These are phyloP conservation scores for Tupaia tana DNA, from an alignment of 2,113 vertebrate species.

Conservation along the genomic window DNA sequence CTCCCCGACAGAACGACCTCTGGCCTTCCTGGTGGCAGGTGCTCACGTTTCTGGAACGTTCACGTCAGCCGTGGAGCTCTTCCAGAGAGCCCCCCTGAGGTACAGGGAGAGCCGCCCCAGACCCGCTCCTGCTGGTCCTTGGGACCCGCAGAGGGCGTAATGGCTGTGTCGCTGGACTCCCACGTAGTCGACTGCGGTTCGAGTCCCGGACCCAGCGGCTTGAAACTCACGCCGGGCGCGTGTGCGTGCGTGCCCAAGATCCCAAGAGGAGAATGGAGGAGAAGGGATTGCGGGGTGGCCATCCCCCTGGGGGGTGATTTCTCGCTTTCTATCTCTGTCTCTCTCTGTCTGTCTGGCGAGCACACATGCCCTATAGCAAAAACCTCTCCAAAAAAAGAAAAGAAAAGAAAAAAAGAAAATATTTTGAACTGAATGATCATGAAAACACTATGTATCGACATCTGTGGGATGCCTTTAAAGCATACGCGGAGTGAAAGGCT, in stretches of 20 bases:
- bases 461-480: background rate
- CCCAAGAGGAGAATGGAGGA: no score
- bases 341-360: no score
- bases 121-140: no score
- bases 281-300: no score
- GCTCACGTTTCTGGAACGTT: background rate
- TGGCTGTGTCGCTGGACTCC: no score
- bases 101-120: background rate
- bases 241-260: no score
- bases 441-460: background rate
- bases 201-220: no score
- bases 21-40: background rate
- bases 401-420: background rate
- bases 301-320: no score
- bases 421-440: background rate
- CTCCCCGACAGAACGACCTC: background rate
- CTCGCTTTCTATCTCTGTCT: no score
- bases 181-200: no score
- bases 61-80: background rate
- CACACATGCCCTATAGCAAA: background rate
- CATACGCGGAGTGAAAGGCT: background rate
- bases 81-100: background rate
- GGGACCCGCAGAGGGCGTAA: no score
- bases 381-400: background rate
- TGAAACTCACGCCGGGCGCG: no score